Conservation (phyloP, 2,113 vertebrate genomes). For the Phaethornis superciliosus region DNA sequence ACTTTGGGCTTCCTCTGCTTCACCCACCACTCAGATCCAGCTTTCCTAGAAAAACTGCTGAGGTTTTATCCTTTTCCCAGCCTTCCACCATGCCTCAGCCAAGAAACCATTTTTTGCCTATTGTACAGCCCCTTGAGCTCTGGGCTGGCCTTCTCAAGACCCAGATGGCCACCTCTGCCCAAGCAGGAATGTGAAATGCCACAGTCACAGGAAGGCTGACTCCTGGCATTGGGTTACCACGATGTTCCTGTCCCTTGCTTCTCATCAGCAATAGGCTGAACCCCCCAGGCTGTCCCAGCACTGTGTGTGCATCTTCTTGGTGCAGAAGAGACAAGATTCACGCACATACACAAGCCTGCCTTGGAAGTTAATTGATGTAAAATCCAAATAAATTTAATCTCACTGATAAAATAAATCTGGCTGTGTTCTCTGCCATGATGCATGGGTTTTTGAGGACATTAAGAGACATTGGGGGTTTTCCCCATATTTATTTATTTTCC, state of each 20-base stretch:
- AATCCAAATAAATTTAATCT: background rate
- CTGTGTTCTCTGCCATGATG: background rate
- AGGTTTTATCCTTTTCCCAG: background rate
- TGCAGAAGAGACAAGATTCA: background rate
- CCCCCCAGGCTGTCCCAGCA: background rate
- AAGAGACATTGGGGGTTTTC: rapidly evolving
- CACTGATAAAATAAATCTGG: background rate
- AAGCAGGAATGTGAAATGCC: background rate
- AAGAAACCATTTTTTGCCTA: background rate
- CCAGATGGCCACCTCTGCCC: background rate
- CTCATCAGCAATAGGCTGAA: background rate
- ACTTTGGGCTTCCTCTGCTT: background rate
- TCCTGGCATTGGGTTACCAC: background rate
- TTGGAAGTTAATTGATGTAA: background rate
- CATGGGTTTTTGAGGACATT: background rate
- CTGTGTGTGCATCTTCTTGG: background rate
- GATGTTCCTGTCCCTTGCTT: background rate
- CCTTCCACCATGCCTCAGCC: background rate
- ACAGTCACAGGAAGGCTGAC: background rate
- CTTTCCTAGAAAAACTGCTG: background rate
- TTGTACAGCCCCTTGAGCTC: background rate
- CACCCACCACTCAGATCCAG: background rate
- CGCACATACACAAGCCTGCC: background rate
- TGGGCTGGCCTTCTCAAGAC: background rate
- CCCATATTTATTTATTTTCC: background rate